Conservation (phyloP, 2,888 invertebrate species). For the Thyatira batis region DNA sequence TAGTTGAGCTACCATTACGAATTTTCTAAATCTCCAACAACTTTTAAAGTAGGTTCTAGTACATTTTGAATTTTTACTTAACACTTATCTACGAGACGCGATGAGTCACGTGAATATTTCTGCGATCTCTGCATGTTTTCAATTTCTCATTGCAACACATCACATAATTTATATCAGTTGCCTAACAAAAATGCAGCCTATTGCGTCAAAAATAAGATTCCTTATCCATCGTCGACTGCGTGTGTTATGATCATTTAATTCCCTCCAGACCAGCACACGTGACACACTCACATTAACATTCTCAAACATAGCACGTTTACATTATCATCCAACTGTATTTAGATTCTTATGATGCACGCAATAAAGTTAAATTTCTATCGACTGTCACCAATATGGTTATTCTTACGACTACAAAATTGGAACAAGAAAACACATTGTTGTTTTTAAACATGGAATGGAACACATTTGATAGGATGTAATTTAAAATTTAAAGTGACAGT, state of each 20-base stretch:
- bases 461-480: neutral
- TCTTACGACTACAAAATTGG: neutral
- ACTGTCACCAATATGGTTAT: neutral
- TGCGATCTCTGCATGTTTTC: neutral
- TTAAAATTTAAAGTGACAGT: neutral
- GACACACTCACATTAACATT: slow-evolving; percentile 21
- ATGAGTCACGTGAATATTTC: neutral
- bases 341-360: neutral
- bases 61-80: neutral
- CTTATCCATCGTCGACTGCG: slow-evolving; percentile 12
- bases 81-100: neutral
- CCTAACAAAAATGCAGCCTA: slow-evolving; percentile 21
- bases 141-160: slow-evolving; percentile 10
- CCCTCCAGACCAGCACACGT: slow-evolving; percentile 27
- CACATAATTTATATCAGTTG: slow-evolving; percentile 10
- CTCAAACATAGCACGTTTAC: slow-evolving; percentile 3
- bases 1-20: neutral
- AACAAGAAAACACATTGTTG: neutral
- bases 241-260: slow-evolving; percentile 17
- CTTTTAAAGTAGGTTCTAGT: too few relatives aligned
- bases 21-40: too few relatives aligned
- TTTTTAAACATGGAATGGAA: neutral
- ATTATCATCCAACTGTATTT: neutral
- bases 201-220: slow-evolving; percentile 14
- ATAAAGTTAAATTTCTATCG: neutral